These are phyloP conservation scores for Dromas ardeola DNA, from an alignment of 2,113 vertebrate genomes.

Conservation along the genomic window DNA sequence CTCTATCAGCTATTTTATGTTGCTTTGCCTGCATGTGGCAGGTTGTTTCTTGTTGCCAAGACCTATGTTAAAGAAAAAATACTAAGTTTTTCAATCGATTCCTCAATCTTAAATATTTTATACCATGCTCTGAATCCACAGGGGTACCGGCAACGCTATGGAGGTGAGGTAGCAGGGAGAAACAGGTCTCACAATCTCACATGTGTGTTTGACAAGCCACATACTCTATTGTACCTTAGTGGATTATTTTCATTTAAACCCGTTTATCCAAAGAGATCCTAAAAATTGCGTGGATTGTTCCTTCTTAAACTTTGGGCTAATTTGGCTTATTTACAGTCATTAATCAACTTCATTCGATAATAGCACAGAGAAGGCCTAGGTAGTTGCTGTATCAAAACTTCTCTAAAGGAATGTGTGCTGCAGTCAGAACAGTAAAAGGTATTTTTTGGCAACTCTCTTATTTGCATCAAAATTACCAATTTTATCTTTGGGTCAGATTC, in stretches of 20 bases:
- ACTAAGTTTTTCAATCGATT: background rate
- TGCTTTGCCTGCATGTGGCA: background rate
- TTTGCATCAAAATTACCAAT: background rate
- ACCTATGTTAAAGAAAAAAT: background rate
- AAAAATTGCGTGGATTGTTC: constrained; percentile 1
- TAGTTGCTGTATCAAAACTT: background rate
- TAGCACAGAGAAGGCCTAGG: background rate
- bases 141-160: no score
- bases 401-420: background rate
- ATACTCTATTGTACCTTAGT: background rate
- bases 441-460: background rate
- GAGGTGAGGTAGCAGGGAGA: background rate
- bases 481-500: background rate
- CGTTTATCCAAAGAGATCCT: background rate
- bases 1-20: background rate
- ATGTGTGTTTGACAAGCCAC: background rate
- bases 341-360: constrained; percentile 38
- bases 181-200: background rate
- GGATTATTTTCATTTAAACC: background rate
- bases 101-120: background rate
- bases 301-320: constrained; percentile 19
- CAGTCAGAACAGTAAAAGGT: background rate
- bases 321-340: constrained; percentile 46
- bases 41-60: background rate
- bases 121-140: accelerated